phyloP scores from a whole-genome alignment of 2,888 invertebrate genomes.

The Pachymerium ferrugineum region DNA sequence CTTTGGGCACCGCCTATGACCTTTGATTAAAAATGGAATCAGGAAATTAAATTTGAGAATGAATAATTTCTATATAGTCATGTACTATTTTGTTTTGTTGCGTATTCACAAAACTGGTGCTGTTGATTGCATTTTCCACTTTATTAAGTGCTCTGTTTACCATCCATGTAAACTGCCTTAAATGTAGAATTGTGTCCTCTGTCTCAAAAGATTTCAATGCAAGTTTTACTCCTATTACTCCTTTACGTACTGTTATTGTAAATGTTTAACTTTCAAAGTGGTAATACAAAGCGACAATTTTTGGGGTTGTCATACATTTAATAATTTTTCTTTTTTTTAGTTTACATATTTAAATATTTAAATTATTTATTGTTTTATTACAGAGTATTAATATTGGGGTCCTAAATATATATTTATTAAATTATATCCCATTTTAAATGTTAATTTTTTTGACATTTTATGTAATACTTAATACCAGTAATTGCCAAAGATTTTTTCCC shows the following conservation, averaged over 20 bases:
- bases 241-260: conserved; percentile 3
- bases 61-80: no score
- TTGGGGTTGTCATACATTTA: background rate
- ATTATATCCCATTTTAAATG: background rate
- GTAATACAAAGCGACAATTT: background rate
- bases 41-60: no score
- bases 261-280: background rate
- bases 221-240: conserved; percentile 8
- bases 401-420: background rate
- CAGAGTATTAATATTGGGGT: background rate
- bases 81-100: background rate
- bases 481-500: background rate
- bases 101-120: background rate
- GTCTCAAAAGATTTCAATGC: conserved; percentile 17
- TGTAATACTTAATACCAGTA: no score
- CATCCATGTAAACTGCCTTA: conserved; percentile 5
- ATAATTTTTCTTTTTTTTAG: background rate
- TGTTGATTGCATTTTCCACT: background rate
- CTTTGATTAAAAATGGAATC: background rate
- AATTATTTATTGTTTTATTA: background rate
- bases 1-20: conserved; percentile 11
- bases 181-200: conserved; percentile 15
- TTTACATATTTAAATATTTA: background rate
- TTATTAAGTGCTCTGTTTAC: background rate
- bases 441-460: no score